Evolutionary conservation across 2,888 invertebrate species (phyloP), one percentile per base, ranked within the genome.

Genomic region (Diloba caeruleocephala): DNA sequence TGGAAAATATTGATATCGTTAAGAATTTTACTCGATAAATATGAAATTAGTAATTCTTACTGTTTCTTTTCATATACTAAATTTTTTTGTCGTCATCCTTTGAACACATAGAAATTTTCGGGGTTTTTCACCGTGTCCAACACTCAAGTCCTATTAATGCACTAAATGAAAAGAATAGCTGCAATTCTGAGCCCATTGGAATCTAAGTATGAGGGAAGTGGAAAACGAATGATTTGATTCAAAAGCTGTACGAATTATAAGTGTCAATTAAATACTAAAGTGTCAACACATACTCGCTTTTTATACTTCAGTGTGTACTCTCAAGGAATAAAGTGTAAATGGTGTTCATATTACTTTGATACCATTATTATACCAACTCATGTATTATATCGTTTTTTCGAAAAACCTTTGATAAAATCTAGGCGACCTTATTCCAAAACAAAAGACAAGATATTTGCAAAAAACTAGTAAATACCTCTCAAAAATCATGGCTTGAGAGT

Each of bases 401-500:
- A n/a, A 7, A 19, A 19, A 19, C 10, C 3, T 8, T 12, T 0
- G 7, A 7, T 5, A 10, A 23, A 17, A 42, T 13, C 12, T 38
- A 6, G 29, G 12, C 51, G 37, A 43, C 38, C 52, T 60, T 60
- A 58, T 32, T 36, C 31, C 3, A 50, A 66, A 72, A 78, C 70
- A 76, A 78, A 78, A 67, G 53, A 74, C n/a, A 74, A 71, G 42
- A 45, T 77, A 76, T 81, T 78, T 67, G 60, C 65, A 76, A 79
- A 76, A 77, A 81, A 70, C 64, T 71, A 72, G n/a, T n/a, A n/a
- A n/a, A n/a, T n/a, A n/a, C n/a, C n/a, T n/a, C n/a, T 64, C 76
- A 63, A 85, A 85, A 85, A 87, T 85, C 79, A 67, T 63, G 72
- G 78, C 74, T 78, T 79, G 76, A 75, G 62, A 78, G 78, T 84